Base-by-base conservation (phyloP, 2,113 vertebrate genomes). In the Ctenomys sociabilis region DNA sequence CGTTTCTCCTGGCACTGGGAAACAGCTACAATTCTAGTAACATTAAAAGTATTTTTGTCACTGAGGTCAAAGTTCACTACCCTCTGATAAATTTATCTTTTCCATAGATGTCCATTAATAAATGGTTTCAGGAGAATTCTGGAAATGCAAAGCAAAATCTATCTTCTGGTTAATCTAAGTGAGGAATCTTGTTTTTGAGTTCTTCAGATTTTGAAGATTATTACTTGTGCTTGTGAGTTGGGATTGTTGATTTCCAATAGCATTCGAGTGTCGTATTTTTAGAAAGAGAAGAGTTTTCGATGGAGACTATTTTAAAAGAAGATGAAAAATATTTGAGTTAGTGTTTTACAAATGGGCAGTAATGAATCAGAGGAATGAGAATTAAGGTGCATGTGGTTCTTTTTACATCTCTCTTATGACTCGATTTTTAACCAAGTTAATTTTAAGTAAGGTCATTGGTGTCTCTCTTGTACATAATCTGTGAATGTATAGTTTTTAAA, bases 1-100 rank as follows among this genome's bases (percentile, higher is more conserved):
- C 52, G 54, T 95, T 95, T 96, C 82, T 85, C 49, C 93, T 75
- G 88, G 75, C 95, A 95, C 90, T 96, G 91, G 95, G 94, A 97
- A 97, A 95, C 52, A 96, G 72, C 94, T 95, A 83, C 91, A 57
- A 66, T 80, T 97, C 45, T 92, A 96, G 88, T 93, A 94, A 95
- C 80, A 96, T 68, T 88, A 86, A 26, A 91, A 85, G 82, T 97
- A 96, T 97, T 97, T 96, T 94, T 97, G 92, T 96, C 94, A 73
- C 91, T 77, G 82, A 54, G 97, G 96, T 84, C 75, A 86, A 66
- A 94, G 97, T 82, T 94, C 66, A 75, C 59, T 73, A 40, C 90
- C 90, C 90, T 84, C 77, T 93, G 82, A 97, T 97, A 97, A 98
- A 94, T 92, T 96, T 82, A 90, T 85, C 97, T 95, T 96, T 97